Conservation (phyloP, 2,888 invertebrate genomes). For the Mechanitis messenoides region DNA sequence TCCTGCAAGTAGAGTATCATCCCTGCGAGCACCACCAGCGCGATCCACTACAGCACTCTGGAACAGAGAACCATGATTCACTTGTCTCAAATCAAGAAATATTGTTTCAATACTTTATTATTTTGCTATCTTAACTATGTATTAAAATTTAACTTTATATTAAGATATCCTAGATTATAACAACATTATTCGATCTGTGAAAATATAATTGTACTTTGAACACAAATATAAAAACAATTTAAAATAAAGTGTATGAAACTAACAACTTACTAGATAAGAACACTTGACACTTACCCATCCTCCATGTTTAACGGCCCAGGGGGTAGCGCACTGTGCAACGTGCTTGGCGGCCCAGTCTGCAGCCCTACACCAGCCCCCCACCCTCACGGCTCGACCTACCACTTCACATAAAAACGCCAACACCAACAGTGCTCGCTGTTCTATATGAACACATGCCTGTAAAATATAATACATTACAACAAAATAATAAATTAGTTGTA, state of each 20-base stretch:
- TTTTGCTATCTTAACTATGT: background rate
- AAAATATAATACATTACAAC: background rate
- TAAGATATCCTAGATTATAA: too few relatives aligned
- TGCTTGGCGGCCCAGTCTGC: conserved; percentile 76
- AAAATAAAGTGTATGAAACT: too few relatives aligned
- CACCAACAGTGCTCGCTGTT: conserved; percentile 74
- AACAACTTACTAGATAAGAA: too few relatives aligned
- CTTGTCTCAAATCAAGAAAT: too few relatives aligned
- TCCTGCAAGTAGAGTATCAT: conserved; percentile 63
- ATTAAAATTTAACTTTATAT: too few relatives aligned
- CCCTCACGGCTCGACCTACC: conserved; percentile 65
- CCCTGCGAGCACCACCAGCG: conserved; percentile 58
- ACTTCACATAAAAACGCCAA: conserved; percentile 77
- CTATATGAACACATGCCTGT: conserved; percentile 74
- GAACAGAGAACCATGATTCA: conserved; percentile 26
- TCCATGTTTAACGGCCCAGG: conserved; percentile 75
- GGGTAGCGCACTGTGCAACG: conserved; percentile 73
- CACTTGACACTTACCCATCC: conserved; percentile 69
- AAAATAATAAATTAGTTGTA: background rate
- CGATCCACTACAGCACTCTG: conserved; percentile 68
- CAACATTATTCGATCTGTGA: too few relatives aligned
- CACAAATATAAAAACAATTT: too few relatives aligned
- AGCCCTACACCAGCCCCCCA: conserved; percentile 72
- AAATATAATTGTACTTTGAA: too few relatives aligned
- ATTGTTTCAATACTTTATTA: too few relatives aligned